Evolutionary conservation across 1,140 invertebrate species (phyloP), one percentile per base, ranked within the genome.

Genomic region (Zaprionus nigranus): DNA sequence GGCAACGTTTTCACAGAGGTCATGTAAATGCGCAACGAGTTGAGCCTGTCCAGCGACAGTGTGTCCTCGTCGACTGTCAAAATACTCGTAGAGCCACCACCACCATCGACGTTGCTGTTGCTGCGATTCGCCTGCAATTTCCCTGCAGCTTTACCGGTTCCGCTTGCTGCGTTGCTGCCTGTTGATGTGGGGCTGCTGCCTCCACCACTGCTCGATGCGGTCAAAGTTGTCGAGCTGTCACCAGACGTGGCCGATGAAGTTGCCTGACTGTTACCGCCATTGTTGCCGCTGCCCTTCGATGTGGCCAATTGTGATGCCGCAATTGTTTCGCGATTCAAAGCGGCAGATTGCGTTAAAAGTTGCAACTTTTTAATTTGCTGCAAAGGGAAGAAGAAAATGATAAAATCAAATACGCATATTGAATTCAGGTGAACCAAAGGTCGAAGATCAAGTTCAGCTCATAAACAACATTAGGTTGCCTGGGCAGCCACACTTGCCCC

Each of bases 281-380:
- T 13, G 34, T 64, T 62, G 59, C 66, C 53, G 68, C 43, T 67
- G 59, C 84, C 78, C 54, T 90, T 92, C 75, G 91, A 92, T 76
- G 91, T 92, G 75, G 91, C 91, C 86, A 92, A 90, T 83, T 92
- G 91, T 60, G 91, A 92, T 66, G 91, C 91, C 77, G 91, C 91
- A 75, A 93, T 93, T 81, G 92, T 92, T 88, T 93, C 92, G 63
- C 91, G 85, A 75, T 92, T 93, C 68, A 93, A 67, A 28, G 92
- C 88, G 68, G 92, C 92, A 53, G 88, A 92, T 82, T 93, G 91
- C 70, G 92, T 92, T 61, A 93, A 81, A 70, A 91, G 80, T 80
- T 93, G 92, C 64, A 93, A 81, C 75, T 93, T 92, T 82, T 93
- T 92, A 80, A 93, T 92, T 93, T 93, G 92, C 92, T 93, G 81